Evolutionary conservation across 2,888 invertebrate genomes (phyloP), one percentile per base, ranked within the genome.

Genomic region (Leucoma salicis): DNA sequence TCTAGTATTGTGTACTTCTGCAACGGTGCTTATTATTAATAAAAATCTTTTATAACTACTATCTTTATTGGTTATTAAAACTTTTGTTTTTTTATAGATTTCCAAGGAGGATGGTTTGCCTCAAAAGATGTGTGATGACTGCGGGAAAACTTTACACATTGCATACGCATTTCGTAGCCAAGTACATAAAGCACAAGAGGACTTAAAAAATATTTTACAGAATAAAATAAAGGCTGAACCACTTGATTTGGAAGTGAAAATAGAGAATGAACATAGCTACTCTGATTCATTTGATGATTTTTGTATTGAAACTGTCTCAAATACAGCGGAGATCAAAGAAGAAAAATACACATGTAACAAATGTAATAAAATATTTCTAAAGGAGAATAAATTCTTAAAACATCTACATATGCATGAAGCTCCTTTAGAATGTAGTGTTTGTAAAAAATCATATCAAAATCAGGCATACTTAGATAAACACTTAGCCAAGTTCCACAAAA

Each of bases 61-160:
- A 2, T 3, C 4, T 27, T 1, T 27, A 10, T 27, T 27, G 4
- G 10, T 24, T 7, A 0, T 31, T 12, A 5, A 18, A 37, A 2
- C 1, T 25, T n/a, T 31, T 18, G 7, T 36, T 31, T 33, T 3
- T 1, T 40, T 45, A 2, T 63, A 90, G 90, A 70, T 85, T 1
- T 57, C 65, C 10, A 65, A 70, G 54, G 87, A 87, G 28, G 93
- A 93, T 77, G 91, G 91, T 27, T 67, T 93, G 39, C 93, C 93
- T 0, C 91, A 92, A 60, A 85, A 85, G 39, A 78, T 93, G 34
- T 94, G 93, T 60, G 59, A 76, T 48, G 74, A 80, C 5, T 94
- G 93, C 68, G 81, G 87, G 0, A 78, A 79, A 43, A 76, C 82
- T 39, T 76, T 92, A 11, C 74, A 91, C 40, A 73, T 84, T 5